Evolutionary conservation across 1,140 invertebrate species (phyloP).

Genomic region (Atta texana): DNA sequence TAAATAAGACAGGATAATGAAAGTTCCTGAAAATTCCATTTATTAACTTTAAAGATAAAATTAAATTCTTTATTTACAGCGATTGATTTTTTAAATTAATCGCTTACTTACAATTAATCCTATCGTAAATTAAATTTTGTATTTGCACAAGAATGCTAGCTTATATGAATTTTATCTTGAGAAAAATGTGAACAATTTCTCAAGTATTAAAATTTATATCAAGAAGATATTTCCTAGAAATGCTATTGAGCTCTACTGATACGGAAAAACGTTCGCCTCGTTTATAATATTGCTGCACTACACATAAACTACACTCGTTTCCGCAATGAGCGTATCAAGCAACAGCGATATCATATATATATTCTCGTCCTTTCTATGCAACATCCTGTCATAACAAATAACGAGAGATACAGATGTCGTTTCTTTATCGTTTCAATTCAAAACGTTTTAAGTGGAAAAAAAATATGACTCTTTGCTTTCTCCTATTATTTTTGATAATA

Average conservation of each 20-base stretch:
- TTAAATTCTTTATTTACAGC: not conserved
- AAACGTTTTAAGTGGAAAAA: not conserved
- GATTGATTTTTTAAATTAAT: no score
- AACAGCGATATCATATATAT: not conserved
- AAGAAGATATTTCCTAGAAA: not conserved
- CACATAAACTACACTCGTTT: constrained; percentile 7
- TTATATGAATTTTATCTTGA: not conserved
- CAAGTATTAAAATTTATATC: constrained; percentile 5
- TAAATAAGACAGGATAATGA: not conserved
- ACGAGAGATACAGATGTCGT: not conserved
- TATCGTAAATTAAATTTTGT: not conserved
- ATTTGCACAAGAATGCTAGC: not conserved
- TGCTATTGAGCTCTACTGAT: not conserved
- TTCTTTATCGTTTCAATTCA: constrained; percentile 19
- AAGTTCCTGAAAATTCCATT: not conserved
- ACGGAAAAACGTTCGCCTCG: not conserved
- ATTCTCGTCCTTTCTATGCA: not conserved
- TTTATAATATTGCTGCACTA: not conserved
- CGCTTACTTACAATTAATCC: not conserved
- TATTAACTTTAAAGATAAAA: not conserved
- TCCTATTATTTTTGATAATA: not conserved
- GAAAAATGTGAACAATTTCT: not conserved
- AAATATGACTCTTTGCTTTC: not conserved
- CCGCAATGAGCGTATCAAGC: constrained; percentile 4
- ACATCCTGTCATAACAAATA: not conserved